phyloP scores from a whole-genome alignment of 1,140 invertebrate species.

The Drosophila repleta region DNA sequence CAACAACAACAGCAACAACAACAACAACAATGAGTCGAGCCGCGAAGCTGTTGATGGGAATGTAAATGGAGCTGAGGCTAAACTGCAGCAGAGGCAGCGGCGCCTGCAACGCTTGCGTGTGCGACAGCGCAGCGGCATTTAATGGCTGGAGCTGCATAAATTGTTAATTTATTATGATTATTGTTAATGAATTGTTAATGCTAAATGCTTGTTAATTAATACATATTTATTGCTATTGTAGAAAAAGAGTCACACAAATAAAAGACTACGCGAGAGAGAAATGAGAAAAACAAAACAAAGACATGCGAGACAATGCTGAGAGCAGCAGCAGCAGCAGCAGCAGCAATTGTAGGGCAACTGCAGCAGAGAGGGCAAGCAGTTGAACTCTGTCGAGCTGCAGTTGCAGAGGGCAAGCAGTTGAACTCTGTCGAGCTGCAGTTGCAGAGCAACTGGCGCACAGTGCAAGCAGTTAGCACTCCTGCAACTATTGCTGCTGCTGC shows the following conservation, averaged over 20 bases:
- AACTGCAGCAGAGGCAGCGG: slow-evolving; percentile 8
- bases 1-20: slow-evolving; percentile 13
- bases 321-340: no score
- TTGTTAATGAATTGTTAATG: slow-evolving; percentile 79
- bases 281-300: neutral
- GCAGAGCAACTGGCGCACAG: no score
- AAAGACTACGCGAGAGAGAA: slow-evolving; percentile 16
- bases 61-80: slow-evolving; percentile 29
- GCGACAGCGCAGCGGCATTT: slow-evolving; percentile 22
- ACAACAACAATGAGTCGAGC: slow-evolving; percentile 25
- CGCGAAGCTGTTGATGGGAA: slow-evolving; percentile 42
- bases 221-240: slow-evolving; percentile 72
- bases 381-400: no score
- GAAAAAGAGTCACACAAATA: slow-evolving; percentile 47
- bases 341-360: no score
- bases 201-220: slow-evolving; percentile 72
- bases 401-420: neutral
- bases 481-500: neutral
- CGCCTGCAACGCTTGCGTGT: slow-evolving; percentile 2
- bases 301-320: neutral
- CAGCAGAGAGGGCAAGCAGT: no score
- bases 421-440: no score
- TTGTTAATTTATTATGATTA: slow-evolving; percentile 60
- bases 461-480: no score
- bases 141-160: slow-evolving; percentile 34